Conservation (phyloP, 2,888 invertebrate species). For the Strigamia transsilvanica region DNA sequence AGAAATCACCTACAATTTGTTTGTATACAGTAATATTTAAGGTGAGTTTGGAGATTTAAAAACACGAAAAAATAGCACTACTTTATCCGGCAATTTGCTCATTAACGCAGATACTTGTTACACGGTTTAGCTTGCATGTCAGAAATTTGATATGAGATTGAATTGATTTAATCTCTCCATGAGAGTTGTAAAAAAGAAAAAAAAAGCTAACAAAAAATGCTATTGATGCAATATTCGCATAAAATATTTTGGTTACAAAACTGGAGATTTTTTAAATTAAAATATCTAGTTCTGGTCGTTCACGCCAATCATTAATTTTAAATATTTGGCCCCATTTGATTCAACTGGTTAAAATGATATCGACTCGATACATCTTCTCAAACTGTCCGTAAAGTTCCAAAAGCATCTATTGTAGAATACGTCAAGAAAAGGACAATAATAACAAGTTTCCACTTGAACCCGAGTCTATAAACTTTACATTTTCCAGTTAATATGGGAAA, state of each 20-base stretch:
- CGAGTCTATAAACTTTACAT: too few species aligned
- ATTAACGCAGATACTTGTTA: neutral
- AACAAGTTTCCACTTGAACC: too few species aligned
- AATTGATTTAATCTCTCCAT: slow-evolving; percentile 20
- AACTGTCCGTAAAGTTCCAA: too few species aligned
- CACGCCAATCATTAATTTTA: neutral
- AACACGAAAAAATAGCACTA: neutral
- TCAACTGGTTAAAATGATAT: too few species aligned
- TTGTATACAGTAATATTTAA: too few species aligned
- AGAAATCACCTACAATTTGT: too few species aligned
- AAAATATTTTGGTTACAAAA: neutral
- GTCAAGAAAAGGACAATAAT: too few species aligned
- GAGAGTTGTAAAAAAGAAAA: neutral
- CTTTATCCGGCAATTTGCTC: neutral
- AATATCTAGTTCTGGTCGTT: neutral
- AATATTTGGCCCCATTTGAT: too few species aligned
- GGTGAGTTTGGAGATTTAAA: neutral
- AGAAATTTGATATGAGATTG: slow-evolving; percentile 13
- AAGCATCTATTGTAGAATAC: too few species aligned
- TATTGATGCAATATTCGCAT: neutral
- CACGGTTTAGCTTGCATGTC: neutral
- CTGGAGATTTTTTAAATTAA: neutral
- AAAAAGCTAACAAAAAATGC: neutral
- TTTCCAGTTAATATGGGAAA: neutral
- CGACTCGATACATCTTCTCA: too few species aligned